Evolutionary conservation across 37 sponge, comb jelly and placozoan species (phyloP).

Genomic region (Halichondria panicea): DNA sequence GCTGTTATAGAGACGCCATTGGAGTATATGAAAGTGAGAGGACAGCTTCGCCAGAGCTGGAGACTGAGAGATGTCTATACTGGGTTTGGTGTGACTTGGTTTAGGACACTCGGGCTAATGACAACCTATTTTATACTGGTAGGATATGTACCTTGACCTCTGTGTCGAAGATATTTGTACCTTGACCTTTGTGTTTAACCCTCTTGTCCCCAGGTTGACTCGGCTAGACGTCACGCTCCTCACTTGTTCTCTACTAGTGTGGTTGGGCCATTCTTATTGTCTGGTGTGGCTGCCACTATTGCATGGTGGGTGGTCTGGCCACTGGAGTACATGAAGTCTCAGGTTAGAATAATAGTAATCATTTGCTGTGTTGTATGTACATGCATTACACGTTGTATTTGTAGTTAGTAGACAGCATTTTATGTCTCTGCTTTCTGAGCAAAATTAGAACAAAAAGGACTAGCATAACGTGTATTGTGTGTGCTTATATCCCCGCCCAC

Average conservation of each 20-base stretch:
- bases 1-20: constrained; percentile 95
- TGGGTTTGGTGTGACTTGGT: constrained; percentile 93
- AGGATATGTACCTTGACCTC: no score
- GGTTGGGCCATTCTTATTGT: constrained; percentile 90
- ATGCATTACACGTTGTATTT: no score
- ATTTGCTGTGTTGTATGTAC: no score
- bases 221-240: constrained; percentile 65
- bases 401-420: no score
- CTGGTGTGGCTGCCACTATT: constrained; percentile 88
- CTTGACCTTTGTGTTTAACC: no score
- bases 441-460: no score
- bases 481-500: no score
- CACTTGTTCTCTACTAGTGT: constrained; percentile 70
- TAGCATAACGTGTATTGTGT: no score
- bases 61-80: constrained; percentile 74
- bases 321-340: constrained; percentile 98
- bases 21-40: constrained; percentile 88
- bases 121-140: constrained; percentile 87
- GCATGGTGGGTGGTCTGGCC: constrained; percentile 99
- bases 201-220: no score
- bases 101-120: constrained; percentile 91
- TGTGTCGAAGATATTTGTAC: no score
- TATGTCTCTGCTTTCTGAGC: no score
- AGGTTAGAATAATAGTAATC: no score
- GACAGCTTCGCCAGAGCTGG: constrained; percentile 89